A percentile compares a stretch with the other conserved stretches of the same genome.
Conservation (phyloP, 1,140 invertebrate genomes). For the Zaprionus nigranus region DNA sequence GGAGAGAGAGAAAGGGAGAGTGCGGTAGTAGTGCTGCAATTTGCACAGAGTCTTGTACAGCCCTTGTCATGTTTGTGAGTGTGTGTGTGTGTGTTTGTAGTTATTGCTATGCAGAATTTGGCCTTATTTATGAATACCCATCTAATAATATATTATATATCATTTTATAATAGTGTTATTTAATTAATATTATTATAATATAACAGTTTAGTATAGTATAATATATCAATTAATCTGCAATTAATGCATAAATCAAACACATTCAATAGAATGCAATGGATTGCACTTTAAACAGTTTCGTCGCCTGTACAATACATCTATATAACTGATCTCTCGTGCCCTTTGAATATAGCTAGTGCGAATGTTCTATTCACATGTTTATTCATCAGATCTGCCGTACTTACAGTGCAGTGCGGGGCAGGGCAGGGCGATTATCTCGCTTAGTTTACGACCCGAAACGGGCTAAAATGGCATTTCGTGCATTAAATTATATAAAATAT, state of each 20-base stretch:
- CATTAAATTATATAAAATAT: constrained; percentile 55
- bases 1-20: neutral
- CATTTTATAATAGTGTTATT: too few relatives aligned
- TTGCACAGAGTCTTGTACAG: neutral
- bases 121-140: neutral
- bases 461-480: constrained; percentile 40
- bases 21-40: neutral
- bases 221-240: too few relatives aligned
- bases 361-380: constrained; percentile 17
- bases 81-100: neutral
- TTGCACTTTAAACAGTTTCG: too few relatives aligned
- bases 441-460: constrained; percentile 29
- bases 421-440: constrained; percentile 29
- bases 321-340: neutral
- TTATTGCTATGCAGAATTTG: neutral
- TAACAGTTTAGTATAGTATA: too few relatives aligned
- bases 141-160: too few relatives aligned
- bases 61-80: neutral
- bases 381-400: constrained; percentile 18
- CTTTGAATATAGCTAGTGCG: neutral
- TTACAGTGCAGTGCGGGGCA: neutral
- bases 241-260: too few relatives aligned
- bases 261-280: too few relatives aligned
- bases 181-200: too few relatives aligned
- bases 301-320: neutral